These are phyloP conservation scores for Pelochelys cantorii DNA, from an alignment of 2,797 vertebrate species.

Conservation along the genomic window DNA sequence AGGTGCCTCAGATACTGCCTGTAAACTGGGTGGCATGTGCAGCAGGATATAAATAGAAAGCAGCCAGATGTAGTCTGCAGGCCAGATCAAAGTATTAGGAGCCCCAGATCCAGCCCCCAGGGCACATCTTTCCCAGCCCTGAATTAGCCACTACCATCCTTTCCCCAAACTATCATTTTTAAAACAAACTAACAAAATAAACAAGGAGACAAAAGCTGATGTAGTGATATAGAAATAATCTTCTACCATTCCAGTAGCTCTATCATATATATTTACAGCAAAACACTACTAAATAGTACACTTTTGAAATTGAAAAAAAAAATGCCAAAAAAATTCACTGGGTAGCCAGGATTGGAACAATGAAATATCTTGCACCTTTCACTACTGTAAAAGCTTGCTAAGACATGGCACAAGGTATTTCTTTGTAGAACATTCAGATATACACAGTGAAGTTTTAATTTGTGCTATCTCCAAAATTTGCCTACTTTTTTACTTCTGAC, in stretches of 20 bases:
- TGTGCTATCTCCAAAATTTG: background rate
- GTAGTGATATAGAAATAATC: background rate
- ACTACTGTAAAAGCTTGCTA: background rate
- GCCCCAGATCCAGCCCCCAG: no score
- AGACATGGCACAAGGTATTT: background rate
- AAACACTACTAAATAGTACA: background rate
- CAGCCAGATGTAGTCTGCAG: no score
- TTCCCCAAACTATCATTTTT: background rate
- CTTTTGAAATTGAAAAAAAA: background rate
- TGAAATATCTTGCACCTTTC: background rate
- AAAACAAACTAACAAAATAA: background rate
- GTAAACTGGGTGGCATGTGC: no score
- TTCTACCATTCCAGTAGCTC: background rate
- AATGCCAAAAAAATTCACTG: background rate
- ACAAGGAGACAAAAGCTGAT: background rate
- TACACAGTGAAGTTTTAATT: fast-evolving
- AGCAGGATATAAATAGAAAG: no score
- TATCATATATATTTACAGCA: background rate
- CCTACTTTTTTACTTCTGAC: background rate
- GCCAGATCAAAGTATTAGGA: no score
- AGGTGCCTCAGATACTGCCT: no score
- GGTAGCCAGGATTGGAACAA: no score
- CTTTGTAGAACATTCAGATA: background rate
- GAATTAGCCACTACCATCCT: background rate
- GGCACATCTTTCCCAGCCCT: no score